Conservation (phyloP, 2,888 invertebrate genomes). For the Agonopterix alstromeriana region DNA sequence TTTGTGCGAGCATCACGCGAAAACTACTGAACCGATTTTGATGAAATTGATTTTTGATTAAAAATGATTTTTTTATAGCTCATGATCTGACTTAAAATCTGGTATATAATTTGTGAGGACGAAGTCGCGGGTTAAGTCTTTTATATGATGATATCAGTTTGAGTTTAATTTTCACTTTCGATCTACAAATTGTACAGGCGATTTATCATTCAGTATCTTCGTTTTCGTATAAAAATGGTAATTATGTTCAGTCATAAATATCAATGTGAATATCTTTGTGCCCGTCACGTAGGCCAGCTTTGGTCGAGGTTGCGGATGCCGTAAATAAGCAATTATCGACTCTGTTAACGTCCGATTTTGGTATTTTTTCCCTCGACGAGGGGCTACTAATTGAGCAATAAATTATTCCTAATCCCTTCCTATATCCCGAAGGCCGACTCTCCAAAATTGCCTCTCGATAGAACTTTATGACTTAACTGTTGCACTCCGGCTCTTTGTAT, state of each 20-base stretch:
- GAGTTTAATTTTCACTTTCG: too few relatives aligned
- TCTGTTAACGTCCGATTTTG: constrained; percentile 36
- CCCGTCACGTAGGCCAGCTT: constrained; percentile 4
- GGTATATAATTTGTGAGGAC: too few relatives aligned
- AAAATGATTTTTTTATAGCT: too few relatives aligned
- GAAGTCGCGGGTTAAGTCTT: too few relatives aligned
- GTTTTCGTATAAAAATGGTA: too few relatives aligned
- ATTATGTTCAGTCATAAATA: background rate
- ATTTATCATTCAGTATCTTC: too few relatives aligned
- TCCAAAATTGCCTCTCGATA: constrained; percentile 20
- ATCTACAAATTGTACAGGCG: too few relatives aligned
- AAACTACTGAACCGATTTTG: too few relatives aligned
- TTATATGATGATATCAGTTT: too few relatives aligned
- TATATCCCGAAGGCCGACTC: constrained; percentile 24
- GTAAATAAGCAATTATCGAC: constrained; percentile 57
- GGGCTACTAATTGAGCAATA: constrained; percentile 50
- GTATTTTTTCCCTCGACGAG: constrained; percentile 37
- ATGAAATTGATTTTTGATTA: too few relatives aligned
- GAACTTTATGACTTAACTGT: constrained; percentile 27
- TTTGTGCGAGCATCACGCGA: too few relatives aligned
- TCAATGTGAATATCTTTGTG: constrained; percentile 4
- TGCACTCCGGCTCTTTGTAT: constrained; percentile 4
- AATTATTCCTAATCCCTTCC: constrained; percentile 46
- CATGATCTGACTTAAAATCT: too few relatives aligned
- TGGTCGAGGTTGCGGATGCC: constrained; percentile 13